These are phyloP conservation scores for Lucilia sericata DNA, from an alignment of 1,140 invertebrate species.

Conservation along the genomic window DNA sequence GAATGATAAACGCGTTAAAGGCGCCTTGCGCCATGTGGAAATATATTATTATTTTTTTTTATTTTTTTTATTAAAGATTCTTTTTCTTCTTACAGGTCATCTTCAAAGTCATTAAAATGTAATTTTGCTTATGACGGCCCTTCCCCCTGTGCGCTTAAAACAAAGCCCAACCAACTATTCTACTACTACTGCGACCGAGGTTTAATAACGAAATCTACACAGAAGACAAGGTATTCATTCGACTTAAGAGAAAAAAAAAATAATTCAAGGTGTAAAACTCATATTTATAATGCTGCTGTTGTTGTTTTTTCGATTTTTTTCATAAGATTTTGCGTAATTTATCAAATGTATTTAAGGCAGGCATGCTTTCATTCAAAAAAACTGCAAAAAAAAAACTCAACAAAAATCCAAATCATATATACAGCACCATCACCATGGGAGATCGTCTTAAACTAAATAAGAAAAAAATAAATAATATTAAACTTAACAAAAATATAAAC, in stretches of 20 bases:
- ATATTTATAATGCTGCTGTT: slow-evolving; percentile 30
- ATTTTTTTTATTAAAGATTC: slow-evolving; percentile 18
- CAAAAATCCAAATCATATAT: slow-evolving; percentile 23
- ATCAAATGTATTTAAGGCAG: slow-evolving; percentile 41
- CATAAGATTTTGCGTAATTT: slow-evolving; percentile 42
- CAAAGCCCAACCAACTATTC: background rate
- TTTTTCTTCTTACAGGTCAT: slow-evolving; percentile 16
- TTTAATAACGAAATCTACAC: background rate
- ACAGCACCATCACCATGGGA: slow-evolving; percentile 4
- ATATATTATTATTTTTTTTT: slow-evolving; percentile 32
- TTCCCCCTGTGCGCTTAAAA: slow-evolving; percentile 19
- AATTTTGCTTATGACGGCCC: slow-evolving; percentile 34
- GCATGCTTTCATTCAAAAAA: slow-evolving; percentile 15
- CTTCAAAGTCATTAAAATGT: slow-evolving; percentile 41
- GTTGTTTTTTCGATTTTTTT: slow-evolving; percentile 35
- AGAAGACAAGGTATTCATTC: background rate
- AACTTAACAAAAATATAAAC: slow-evolving; percentile 20
- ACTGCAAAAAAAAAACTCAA: slow-evolving; percentile 21
- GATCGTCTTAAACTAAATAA: slow-evolving; percentile 19
- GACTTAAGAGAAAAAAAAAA: background rate
- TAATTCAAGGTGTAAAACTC: slow-evolving; percentile 40
- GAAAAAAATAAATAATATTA: background rate
- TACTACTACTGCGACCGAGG: background rate
- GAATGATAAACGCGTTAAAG: slow-evolving; percentile 41
- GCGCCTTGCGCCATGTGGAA: slow-evolving; percentile 40